A percentile compares a stretch with the other conserved stretches of the same genome.
These are phyloP conservation scores for Drosophila nebulosa DNA, from an alignment of 1,140 invertebrate genomes.

Conservation along the genomic window DNA sequence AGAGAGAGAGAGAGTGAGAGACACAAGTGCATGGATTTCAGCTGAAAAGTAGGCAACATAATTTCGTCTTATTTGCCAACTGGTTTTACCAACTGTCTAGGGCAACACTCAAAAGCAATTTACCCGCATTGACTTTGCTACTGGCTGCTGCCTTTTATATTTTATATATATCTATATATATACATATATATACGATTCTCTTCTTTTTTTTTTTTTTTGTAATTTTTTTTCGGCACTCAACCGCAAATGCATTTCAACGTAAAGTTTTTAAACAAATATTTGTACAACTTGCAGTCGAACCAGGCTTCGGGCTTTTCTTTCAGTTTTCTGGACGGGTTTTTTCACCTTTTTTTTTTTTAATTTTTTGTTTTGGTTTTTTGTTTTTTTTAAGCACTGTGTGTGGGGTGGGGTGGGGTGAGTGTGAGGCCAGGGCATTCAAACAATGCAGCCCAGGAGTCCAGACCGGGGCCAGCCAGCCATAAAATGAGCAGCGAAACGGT, in stretches of 20 bases:
- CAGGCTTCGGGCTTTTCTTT: constrained; percentile 12
- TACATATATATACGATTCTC: no score
- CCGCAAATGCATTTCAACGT: constrained; percentile 79
- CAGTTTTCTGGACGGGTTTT: background rate
- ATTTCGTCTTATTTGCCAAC: constrained; percentile 30
- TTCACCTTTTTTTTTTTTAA: constrained; percentile 39
- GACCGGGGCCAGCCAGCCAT: constrained; percentile 53
- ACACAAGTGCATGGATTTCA: background rate
- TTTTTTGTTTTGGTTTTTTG: constrained; percentile 2
- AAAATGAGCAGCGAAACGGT: constrained; percentile 77
- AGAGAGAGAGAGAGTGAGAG: background rate
- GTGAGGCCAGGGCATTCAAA: constrained; percentile 53
- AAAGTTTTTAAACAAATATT: constrained; percentile 80
- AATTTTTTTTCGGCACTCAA: constrained; percentile 72
- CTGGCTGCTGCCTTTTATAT: constrained; percentile 11
- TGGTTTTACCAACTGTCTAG: constrained; percentile 36
- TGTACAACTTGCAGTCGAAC: constrained; percentile 68
- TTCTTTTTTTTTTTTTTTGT: constrained; percentile 22
- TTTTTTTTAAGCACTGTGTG: no score
- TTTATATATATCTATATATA: background rate
- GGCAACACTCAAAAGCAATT: constrained; percentile 69
- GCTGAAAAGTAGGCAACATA: constrained; percentile 25
- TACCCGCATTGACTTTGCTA: constrained; percentile 49
- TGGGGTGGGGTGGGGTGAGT: background rate
- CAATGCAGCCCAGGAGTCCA: constrained; percentile 57